Evolutionary conservation across 2,113 vertebrate species (phyloP).

Genomic region (Asarcornis scutulata): DNA sequence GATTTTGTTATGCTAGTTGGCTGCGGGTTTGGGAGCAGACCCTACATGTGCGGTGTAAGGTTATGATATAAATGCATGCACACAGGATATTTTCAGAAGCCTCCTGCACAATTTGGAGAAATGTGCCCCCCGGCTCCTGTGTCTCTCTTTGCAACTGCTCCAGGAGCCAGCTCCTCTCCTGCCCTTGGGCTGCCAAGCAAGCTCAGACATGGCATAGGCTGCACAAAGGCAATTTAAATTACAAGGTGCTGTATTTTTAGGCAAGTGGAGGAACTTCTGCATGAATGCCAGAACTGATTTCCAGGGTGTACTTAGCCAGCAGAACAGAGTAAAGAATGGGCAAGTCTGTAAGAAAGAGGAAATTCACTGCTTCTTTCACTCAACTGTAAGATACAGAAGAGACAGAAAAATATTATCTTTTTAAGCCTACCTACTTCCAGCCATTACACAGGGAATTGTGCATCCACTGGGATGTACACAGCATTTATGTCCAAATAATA

Average conservation of each 20-base stretch:
- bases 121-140: neutral
- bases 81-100: slow-evolving; percentile 48
- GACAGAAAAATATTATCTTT: neutral
- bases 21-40: slow-evolving; percentile 65
- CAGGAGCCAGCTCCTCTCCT: slow-evolving; percentile 27
- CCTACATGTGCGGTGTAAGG: slow-evolving; percentile 5
- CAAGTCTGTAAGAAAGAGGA: neutral
- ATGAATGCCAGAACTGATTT: slow-evolving; percentile 41
- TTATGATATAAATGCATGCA: slow-evolving; percentile 42
- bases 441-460: neutral
- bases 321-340: neutral
- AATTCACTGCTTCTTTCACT: slow-evolving; percentile 10
- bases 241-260: slow-evolving; percentile 50
- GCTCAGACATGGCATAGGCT: neutral
- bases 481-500: neutral
- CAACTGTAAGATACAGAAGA: neutral
- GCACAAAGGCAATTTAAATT: slow-evolving; percentile 34
- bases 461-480: neutral
- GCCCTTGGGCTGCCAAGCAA: neutral
- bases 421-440: neutral
- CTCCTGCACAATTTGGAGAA: slow-evolving; percentile 9
- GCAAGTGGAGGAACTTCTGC: slow-evolving; percentile 21
- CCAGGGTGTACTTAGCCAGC: neutral
- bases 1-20: slow-evolving; percentile 66
- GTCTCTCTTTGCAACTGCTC: accelerated